Base-by-base conservation (phyloP, 2,888 invertebrate genomes). In the Stenchaetothrips biformis region DNA sequence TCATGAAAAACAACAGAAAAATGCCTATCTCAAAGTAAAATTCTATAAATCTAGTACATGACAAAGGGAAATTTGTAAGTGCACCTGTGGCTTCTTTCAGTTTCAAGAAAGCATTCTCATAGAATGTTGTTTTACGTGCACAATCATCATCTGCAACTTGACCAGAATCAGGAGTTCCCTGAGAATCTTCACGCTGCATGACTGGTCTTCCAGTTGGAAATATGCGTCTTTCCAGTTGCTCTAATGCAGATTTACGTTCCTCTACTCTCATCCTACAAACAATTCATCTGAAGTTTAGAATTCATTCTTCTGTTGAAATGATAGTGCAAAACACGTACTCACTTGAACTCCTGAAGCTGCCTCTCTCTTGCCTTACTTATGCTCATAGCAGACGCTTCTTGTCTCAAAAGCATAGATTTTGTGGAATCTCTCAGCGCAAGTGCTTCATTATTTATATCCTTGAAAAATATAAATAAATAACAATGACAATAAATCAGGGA, bases 71-170 rank as follows among this genome's bases (percentile, higher is more conserved):
- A 37, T 37, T 37, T 37, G 1, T 4, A 37, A 37, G 37, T 37
- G 37, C 84, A 90, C 93, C 93, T 25, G 95, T 94, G 0, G 93
- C 91, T 85, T 91, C 91, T 89, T 94, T 94, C 0, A 95, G 88
- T 83, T 91, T 91, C 82, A 92, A 92, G 85, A 95, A 94, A 37
- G 91, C 88, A 16, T 91, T 90, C 82, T 93, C 92, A 88, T 88
- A 84, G 7, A 81, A 81, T 21, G 82, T 81, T 25, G 83, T 83
- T 78, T 82, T 83, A 11, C 81, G 82, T 18, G 81, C 78, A 27
- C 80, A 81, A 79, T 83, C 83, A 49, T 83, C 83, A 53, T 83
- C 83, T 48, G 81, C 81, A 3, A 82, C 82, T 53, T 80, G 81
- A 59, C 79, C 80, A 77, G 77, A 81, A 80, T 78, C 81, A 80